Percentiles rank a stretch among this genome's conserved stretches.
Evolutionary conservation across 2,888 invertebrate genomes (phyloP).

Genomic region (Mythimna lalbum): DNA sequence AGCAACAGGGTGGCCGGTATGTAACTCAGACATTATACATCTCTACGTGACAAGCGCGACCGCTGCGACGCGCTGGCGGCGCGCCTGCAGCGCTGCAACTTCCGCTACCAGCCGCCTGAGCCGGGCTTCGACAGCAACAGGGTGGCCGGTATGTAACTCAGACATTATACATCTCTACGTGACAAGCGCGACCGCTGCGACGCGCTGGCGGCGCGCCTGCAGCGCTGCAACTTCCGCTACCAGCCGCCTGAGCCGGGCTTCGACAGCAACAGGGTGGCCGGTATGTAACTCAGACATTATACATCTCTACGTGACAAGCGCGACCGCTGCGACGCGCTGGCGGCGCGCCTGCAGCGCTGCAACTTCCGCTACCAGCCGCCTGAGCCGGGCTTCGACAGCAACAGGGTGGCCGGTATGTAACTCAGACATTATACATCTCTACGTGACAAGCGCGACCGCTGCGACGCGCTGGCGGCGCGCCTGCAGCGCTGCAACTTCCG

Average conservation of each 20-base stretch:
- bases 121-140: constrained; percentile 92
- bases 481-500: constrained; percentile 92
- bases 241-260: constrained; percentile 94
- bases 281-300: constrained; percentile 80
- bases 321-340: constrained; percentile 85
- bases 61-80: constrained; percentile 86
- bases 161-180: constrained; percentile 88
- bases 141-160: constrained; percentile 74
- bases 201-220: constrained; percentile 89
- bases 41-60: constrained; percentile 86
- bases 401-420: constrained; percentile 73
- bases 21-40: constrained; percentile 80
- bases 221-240: constrained; percentile 93
- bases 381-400: constrained; percentile 92
- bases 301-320: constrained; percentile 83
- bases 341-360: constrained; percentile 89
- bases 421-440: constrained; percentile 89
- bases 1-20: constrained; percentile 77
- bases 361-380: constrained; percentile 95
- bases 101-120: constrained; percentile 95
- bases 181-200: constrained; percentile 80
- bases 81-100: constrained; percentile 90
- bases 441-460: constrained; percentile 71
- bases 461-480: constrained; percentile 86
- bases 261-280: constrained; percentile 83